Evolutionary conservation across 2,113 vertebrate species (phyloP).

Genomic region (Ifrita kowaldi): DNA sequence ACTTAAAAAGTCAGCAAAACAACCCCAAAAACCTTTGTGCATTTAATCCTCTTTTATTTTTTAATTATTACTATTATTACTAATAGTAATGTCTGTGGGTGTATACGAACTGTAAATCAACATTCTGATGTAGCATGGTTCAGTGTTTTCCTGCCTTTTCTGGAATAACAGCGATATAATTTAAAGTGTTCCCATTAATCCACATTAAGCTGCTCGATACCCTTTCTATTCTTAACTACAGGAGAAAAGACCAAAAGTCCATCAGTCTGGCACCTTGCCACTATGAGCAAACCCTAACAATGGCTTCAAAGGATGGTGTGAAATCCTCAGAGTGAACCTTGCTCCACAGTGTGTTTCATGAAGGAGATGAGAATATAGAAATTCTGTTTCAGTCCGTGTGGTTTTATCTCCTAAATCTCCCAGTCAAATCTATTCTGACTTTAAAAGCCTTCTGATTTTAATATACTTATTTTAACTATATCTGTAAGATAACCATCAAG

Average conservation of each 20-base stretch:
- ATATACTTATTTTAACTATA: neutral
- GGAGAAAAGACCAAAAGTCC: conserved; percentile 15
- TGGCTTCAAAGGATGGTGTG: conserved; percentile 16
- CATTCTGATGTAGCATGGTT: neutral
- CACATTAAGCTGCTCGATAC: neutral
- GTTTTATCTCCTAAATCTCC: neutral
- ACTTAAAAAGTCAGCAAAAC: neutral
- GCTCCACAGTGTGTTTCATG: neutral
- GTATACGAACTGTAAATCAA: neutral
- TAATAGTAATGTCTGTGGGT: neutral
- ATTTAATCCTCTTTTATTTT: neutral
- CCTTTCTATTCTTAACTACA: conserved; percentile 7
- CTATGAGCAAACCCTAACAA: neutral
- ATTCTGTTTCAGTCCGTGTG: neutral
- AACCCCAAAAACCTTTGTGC: neutral
- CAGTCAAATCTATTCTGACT: neutral
- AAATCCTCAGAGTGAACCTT: conserved; percentile 8
- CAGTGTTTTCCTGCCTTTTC: conserved; percentile 2
- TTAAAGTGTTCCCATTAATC: conserved; percentile 20
- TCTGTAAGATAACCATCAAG: neutral
- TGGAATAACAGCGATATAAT: conserved; percentile 1
- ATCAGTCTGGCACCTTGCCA: conserved; percentile 36
- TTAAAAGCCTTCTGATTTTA: neutral
- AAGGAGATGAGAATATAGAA: neutral
- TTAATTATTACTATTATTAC: neutral